Conservation (phyloP, 2,113 vertebrate species). For the Odobenus rosmarus region DNA sequence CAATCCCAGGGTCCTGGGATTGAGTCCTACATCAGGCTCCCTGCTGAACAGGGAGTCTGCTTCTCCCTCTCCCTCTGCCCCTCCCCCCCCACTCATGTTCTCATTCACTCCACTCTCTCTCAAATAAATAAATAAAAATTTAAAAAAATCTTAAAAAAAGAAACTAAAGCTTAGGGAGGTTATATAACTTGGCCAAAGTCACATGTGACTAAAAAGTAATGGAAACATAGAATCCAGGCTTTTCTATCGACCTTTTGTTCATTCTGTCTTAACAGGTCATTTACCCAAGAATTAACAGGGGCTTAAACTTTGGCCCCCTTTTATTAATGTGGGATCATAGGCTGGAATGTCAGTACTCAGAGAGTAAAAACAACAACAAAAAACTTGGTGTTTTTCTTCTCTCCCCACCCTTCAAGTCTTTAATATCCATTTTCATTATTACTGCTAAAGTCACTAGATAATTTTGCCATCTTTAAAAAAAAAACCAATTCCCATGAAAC, state of each 20-base stretch:
- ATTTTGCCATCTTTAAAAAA: constrained; percentile 28
- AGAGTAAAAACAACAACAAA: not conserved
- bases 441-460: not conserved
- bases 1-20: no score
- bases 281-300: not conserved
- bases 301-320: not conserved
- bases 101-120: no score
- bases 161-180: no score
- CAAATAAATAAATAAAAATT: no score
- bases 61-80: no score
- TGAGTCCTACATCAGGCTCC: no score
- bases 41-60: no score
- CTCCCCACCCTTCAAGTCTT: not conserved
- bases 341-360: not conserved
- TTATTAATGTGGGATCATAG: not conserved
- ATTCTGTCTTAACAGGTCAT: not conserved
- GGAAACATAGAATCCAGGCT: not conserved
- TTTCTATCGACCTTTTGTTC: not conserved
- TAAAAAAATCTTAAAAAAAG: no score
- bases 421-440: constrained; percentile 28
- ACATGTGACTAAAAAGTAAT: not conserved
- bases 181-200: not conserved
- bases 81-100: no score
- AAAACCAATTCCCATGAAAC: not conserved
- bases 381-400: not conserved